These are phyloP conservation scores for Habroteleia sp. DNA, from an alignment of 2,888 invertebrate species.

Conservation along the genomic window DNA sequence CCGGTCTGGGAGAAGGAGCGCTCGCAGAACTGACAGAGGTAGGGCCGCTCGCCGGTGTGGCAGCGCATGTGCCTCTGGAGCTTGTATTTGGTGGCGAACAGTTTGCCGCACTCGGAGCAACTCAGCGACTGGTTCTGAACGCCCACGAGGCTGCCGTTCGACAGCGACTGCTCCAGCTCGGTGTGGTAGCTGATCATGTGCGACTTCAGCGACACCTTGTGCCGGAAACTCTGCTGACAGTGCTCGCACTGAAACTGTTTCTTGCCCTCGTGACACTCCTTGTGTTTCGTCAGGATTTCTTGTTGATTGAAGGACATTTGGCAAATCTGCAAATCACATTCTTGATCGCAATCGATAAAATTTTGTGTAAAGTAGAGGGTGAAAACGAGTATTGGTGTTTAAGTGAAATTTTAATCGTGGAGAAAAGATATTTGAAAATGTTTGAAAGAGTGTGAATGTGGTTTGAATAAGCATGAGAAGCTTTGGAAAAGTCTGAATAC, in stretches of 20 bases:
- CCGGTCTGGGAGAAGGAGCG: constrained; percentile 78
- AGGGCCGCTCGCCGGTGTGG: constrained; percentile 77
- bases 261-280: constrained; percentile 75
- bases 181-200: constrained; percentile 77
- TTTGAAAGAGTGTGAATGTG: too few relatives aligned
- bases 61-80: constrained; percentile 73
- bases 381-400: too few relatives aligned
- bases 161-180: constrained; percentile 65
- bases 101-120: constrained; percentile 76
- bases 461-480: too few relatives aligned
- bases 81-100: constrained; percentile 78
- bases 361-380: background rate
- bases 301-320: constrained; percentile 77
- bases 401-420: too few relatives aligned
- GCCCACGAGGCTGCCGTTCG: constrained; percentile 43
- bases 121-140: constrained; percentile 64
- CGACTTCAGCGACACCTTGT: constrained; percentile 76
- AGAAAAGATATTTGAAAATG: too few relatives aligned
- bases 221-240: constrained; percentile 77
- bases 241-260: constrained; percentile 76
- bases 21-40: constrained; percentile 74
- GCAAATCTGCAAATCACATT: constrained; percentile 76
- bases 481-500: too few relatives aligned
- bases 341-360: too few relatives aligned
- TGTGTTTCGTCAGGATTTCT: constrained; percentile 76